phyloP scores from a whole-genome alignment of 2,113 vertebrate genomes.

The Orientallactaga bullata region DNA sequence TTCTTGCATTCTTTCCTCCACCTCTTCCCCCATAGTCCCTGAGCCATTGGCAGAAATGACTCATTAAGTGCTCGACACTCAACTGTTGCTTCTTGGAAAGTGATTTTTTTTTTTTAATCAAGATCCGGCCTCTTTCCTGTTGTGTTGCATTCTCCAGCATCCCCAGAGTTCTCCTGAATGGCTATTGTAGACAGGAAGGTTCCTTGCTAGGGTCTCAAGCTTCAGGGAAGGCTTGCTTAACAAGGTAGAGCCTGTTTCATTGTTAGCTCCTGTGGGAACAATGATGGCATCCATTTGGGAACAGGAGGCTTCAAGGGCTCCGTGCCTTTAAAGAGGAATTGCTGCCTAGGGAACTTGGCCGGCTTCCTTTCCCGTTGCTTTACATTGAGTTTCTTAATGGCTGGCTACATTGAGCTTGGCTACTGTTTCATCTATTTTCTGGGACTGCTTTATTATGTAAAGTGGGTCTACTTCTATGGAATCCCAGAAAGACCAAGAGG shows the following conservation, averaged over 20 bases:
- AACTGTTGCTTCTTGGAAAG: too few species aligned
- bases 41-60: too few species aligned
- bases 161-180: slow-evolving; percentile 75
- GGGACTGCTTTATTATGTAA: not conserved
- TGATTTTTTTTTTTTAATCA: not conserved
- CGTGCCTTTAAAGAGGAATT: slow-evolving; percentile 76
- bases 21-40: too few species aligned
- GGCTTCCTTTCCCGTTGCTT: slow-evolving; percentile 47
- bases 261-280: slow-evolving; percentile 71
- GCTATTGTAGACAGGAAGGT: slow-evolving; percentile 63
- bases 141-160: not conserved
- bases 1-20: too few species aligned
- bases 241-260: slow-evolving; percentile 74
- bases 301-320: slow-evolving; percentile 67
- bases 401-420: not conserved
- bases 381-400: slow-evolving; percentile 35
- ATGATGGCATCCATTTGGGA: slow-evolving; percentile 75
- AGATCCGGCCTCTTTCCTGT: slow-evolving; percentile 10
- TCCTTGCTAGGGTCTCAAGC: slow-evolving; percentile 83
- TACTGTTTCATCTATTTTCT: not conserved
- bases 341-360: slow-evolving; percentile 59
- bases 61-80: too few species aligned
- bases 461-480: slow-evolving; percentile 26
- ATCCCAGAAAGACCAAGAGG: not conserved
- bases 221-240: slow-evolving; percentile 74